Evolutionary conservation across 2,113 vertebrate genomes (phyloP).

Genomic region (Suricata suricatta): DNA sequence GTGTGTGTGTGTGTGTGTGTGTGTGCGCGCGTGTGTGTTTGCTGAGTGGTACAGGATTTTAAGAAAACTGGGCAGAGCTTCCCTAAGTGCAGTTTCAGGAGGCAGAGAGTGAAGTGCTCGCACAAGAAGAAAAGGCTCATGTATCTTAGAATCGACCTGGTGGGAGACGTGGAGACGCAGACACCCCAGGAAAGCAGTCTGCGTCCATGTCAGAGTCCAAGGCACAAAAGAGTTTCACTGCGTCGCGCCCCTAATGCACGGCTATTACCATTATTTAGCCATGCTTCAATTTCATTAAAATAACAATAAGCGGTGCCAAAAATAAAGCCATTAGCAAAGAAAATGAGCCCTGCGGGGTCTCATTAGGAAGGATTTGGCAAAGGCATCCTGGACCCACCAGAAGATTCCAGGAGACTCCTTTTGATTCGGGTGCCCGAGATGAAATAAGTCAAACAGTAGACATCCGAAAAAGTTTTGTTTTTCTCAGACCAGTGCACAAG

Average conservation of each 20-base stretch:
- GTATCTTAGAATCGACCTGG: neutral
- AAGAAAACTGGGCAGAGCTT: neutral
- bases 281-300: neutral
- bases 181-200: neutral
- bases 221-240: neutral
- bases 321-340: neutral
- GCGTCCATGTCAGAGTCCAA: neutral
- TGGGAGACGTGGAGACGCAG: neutral
- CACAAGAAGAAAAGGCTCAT: neutral
- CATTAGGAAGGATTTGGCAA: neutral
- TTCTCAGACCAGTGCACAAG: slow-evolving; percentile 1
- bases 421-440: neutral
- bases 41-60: neutral
- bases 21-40: neutral
- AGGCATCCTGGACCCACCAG: neutral
- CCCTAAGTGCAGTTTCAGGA: neutral
- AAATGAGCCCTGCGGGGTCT: neutral
- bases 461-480: neutral
- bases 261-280: neutral
- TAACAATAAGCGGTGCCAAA: neutral
- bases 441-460: neutral
- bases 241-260: neutral
- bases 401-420: neutral
- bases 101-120: neutral
- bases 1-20: neutral